Evolutionary conservation across 2,113 vertebrate species (phyloP).

Genomic region (Trichomycterus rosablanca): DNA sequence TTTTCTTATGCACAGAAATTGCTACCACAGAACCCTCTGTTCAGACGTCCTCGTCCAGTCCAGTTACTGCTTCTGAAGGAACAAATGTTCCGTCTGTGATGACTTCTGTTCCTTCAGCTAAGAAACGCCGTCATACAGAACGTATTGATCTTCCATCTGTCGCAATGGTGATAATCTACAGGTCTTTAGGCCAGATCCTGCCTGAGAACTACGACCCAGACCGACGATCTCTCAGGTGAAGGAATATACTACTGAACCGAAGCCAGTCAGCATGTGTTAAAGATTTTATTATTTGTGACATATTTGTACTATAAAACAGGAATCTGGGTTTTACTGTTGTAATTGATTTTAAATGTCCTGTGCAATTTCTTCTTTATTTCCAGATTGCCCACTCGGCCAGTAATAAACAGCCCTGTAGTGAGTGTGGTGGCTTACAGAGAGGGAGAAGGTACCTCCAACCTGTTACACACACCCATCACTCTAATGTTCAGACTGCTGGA

Average conservation of each 20-base stretch:
- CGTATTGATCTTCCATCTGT: slow-evolving; percentile 56
- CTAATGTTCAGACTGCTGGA: slow-evolving; percentile 76
- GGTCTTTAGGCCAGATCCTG: slow-evolving; percentile 77
- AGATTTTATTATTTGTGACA: no score
- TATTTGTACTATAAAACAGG: neutral
- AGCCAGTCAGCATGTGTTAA: no score
- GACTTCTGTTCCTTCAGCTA: slow-evolving; percentile 37
- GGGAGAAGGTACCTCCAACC: slow-evolving; percentile 45
- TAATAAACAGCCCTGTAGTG: slow-evolving; percentile 82
- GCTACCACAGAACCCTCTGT: slow-evolving; percentile 54
- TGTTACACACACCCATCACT: slow-evolving; percentile 66
- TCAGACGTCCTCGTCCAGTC: slow-evolving; percentile 37
- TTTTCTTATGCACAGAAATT: slow-evolving; percentile 43
- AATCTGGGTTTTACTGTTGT: no score
- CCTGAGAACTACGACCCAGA: slow-evolving; percentile 81
- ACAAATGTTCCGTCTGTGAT: slow-evolving; percentile 5
- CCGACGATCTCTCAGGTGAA: slow-evolving; percentile 77
- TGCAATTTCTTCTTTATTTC: slow-evolving; percentile 3
- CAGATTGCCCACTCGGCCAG: slow-evolving; percentile 76
- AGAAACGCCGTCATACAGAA: slow-evolving; percentile 66
- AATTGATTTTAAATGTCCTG: neutral
- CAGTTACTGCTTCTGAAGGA: slow-evolving; percentile 13
- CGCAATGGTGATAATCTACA: slow-evolving; percentile 75
- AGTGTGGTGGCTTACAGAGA: slow-evolving; percentile 71
- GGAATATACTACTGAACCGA: neutral